A percentile compares a stretch with the other conserved stretches of the same genome.
These are phyloP conservation scores for Aphidoletes aphidimyza DNA, from an alignment of 2,888 invertebrate species.

Conservation along the genomic window DNA sequence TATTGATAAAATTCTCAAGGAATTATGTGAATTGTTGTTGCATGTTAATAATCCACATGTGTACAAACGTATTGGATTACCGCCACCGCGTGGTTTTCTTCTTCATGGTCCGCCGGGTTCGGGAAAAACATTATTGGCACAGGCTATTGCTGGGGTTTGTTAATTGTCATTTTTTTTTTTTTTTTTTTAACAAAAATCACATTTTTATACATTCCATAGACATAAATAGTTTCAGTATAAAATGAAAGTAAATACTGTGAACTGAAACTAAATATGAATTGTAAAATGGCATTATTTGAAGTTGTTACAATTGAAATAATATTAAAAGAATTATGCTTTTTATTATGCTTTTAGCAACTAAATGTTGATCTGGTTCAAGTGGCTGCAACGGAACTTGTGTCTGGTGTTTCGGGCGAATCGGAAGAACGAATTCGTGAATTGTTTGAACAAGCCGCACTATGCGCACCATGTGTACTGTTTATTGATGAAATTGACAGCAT, in stretches of 20 bases:
- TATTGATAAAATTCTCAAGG: slow-evolving; percentile 76
- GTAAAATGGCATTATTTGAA: neutral
- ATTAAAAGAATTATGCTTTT: neutral
- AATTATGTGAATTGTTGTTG: slow-evolving; percentile 79
- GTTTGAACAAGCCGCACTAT: slow-evolving; percentile 82
- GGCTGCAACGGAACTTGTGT: slow-evolving; percentile 91
- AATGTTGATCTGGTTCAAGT: slow-evolving; percentile 86
- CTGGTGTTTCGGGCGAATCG: slow-evolving; percentile 95
- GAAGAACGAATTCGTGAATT: slow-evolving; percentile 92
- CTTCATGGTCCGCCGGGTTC: slow-evolving; percentile 97
- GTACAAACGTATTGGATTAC: slow-evolving; percentile 84
- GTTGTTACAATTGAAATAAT: neutral
- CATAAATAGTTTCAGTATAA: too few relatives aligned
- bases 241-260: neutral
- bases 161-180: slow-evolving; percentile 1
- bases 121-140: slow-evolving; percentile 85
- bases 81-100: slow-evolving; percentile 89
- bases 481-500: slow-evolving; percentile 98
- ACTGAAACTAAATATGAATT: neutral
- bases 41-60: slow-evolving; percentile 92
- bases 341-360: slow-evolving; percentile 72
- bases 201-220: too few relatives aligned
- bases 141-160: slow-evolving; percentile 83
- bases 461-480: slow-evolving; percentile 86
- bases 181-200: slow-evolving; percentile 54